Evolutionary conservation across 2,888 invertebrate genomes (phyloP).

Genomic region (Caradrina kadenii): DNA sequence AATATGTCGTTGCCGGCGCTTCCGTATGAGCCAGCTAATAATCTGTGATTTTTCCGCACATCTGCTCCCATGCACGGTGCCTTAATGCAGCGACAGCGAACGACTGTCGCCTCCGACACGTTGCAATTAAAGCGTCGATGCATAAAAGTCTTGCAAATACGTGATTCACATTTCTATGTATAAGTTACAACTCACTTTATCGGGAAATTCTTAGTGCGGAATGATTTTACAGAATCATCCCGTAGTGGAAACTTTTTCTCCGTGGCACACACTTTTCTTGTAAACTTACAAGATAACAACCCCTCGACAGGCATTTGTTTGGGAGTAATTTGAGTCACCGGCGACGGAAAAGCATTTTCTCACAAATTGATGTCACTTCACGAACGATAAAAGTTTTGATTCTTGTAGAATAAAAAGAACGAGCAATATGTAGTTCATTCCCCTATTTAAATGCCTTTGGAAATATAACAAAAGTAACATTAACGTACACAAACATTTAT

Average conservation of each 20-base stretch:
- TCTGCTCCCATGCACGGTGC: constrained; percentile 72
- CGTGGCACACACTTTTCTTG: constrained; percentile 73
- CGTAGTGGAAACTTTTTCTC: constrained; percentile 68
- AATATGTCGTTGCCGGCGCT: constrained; percentile 81
- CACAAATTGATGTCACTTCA: constrained; percentile 84
- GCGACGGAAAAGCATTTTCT: constrained; percentile 76
- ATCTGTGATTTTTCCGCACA: constrained; percentile 88
- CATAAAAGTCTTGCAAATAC: constrained; percentile 59
- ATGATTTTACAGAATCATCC: constrained; percentile 58
- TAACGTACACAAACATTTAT: constrained; percentile 11
- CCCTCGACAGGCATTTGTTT: constrained; percentile 82
- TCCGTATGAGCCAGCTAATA: constrained; percentile 81
- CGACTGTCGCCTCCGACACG: constrained; percentile 60
- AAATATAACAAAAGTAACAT: not conserved
- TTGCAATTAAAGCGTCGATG: constrained; percentile 69
- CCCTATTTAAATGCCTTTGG: constrained; percentile 27
- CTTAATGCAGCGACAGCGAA: constrained; percentile 51
- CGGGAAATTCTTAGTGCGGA: constrained; percentile 54
- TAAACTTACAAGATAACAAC: constrained; percentile 81
- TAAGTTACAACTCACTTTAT: constrained; percentile 33
- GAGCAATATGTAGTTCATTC: constrained; percentile 55
- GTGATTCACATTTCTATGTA: constrained; percentile 36
- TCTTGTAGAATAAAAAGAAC: constrained; percentile 69
- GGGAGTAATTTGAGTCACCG: constrained; percentile 81
- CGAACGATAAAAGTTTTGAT: constrained; percentile 83